Evolutionary conservation across 1,140 invertebrate genomes (phyloP), one percentile per base, ranked within the genome.

Genomic region (Drosophila bocqueti): DNA sequence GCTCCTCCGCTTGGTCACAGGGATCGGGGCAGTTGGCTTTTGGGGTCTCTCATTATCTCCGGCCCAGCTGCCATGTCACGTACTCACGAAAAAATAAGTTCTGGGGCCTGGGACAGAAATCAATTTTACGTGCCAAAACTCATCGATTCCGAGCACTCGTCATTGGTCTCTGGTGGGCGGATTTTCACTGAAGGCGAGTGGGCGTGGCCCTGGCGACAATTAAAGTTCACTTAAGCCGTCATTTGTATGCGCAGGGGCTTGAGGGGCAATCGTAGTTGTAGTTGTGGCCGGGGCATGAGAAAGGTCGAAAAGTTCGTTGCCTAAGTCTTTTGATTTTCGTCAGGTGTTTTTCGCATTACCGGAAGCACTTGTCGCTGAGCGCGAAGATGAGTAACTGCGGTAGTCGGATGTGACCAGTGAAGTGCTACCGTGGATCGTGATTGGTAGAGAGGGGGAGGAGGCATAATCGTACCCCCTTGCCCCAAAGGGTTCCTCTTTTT

Each of bases 251-350:
- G 18, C 18, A 36, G 45, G 40, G 43, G 65, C 47, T 26, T 38
- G 49, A 42, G 50, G 26, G 40, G 55, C 46, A 63, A 29, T 2
- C 18, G 26, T n/a, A n/a, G 38, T 18, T 34, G 24, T 24, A 9
- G 18, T 34, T 64, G 38, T 52, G 34, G 26, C 21, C 24, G 42
- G 38, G 21, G 63, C 65, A 52, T 61, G 67, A 52, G 65, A 89
- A 71, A 87, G 81, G 84, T 84, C 81, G 72, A 54, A 59, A 24
- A 90, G 85, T 89, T 89, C 65, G 85, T 74, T 90, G 81, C 79
- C 64, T 81, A 90, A 89, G 79, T 89, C 85, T 85, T 89, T 89
- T 74, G 85, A 76, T 81, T 79, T 62, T 54, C 18, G 54, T 59
- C 43, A 60, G 57, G 49, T 58, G 58, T 52, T 72, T 42, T 63